A percentile compares a stretch with the other conserved stretches of the same genome.
Conservation (phyloP, 2,888 invertebrate genomes). For the Drosophila pullipes region DNA sequence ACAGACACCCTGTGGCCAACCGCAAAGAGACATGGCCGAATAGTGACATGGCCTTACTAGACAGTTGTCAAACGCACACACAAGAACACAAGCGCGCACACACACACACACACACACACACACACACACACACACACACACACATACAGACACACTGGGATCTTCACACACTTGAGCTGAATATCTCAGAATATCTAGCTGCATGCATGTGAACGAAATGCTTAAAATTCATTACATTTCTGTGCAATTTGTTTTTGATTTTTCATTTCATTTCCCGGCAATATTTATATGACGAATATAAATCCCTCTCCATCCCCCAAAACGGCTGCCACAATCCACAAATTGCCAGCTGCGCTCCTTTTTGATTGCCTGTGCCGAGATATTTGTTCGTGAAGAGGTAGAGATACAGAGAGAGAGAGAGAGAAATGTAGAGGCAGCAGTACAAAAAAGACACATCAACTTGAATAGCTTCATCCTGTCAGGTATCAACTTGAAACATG, state of each 20-base stretch:
- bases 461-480: conserved; percentile 53
- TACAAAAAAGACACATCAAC: conserved; percentile 44
- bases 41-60: conserved; percentile 78
- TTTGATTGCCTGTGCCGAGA: conserved; percentile 66
- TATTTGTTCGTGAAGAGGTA: conserved; percentile 28
- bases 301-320: conserved; percentile 5
- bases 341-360: conserved; percentile 53
- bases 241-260: conserved; percentile 78
- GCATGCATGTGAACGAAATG: conserved; percentile 63
- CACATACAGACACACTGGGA: neutral
- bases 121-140: conserved; percentile 1
- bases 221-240: conserved; percentile 80
- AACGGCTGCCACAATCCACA: conserved; percentile 7
- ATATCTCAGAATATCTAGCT: conserved; percentile 38
- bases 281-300: conserved; percentile 58
- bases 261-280: conserved; percentile 75
- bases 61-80: conserved; percentile 74
- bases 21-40: conserved; percentile 79
- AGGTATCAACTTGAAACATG: conserved; percentile 43
- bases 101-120: conserved; percentile 1
- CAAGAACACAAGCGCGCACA: conserved; percentile 17
- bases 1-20: conserved; percentile 80
- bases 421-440: conserved; percentile 14
- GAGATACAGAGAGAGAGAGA: conserved; percentile 6
- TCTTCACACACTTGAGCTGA: conserved; percentile 29